Conservation (phyloP, 2,797 vertebrate species). For the Sternarchorhynchus goeldii region DNA sequence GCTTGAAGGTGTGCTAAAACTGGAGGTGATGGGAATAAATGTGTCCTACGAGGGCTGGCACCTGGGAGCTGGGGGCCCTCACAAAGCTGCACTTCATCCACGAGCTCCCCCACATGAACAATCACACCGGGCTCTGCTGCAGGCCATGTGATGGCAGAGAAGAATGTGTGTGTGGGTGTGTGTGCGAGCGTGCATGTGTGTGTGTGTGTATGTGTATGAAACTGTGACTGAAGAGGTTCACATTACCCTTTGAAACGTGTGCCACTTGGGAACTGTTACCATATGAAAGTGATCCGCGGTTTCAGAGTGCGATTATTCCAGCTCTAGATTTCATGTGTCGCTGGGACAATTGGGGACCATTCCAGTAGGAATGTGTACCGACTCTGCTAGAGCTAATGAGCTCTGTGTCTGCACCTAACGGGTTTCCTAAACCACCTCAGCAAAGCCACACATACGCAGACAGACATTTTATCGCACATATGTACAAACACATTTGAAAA, state of each 20-base stretch:
- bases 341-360: constrained; percentile 63
- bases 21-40: neutral
- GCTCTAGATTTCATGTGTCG: constrained; percentile 40
- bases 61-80: constrained; percentile 37
- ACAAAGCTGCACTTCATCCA: constrained; percentile 62
- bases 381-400: constrained; percentile 76
- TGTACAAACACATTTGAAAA: constrained; percentile 12
- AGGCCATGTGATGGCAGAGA: constrained; percentile 62
- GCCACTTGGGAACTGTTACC: constrained; percentile 71
- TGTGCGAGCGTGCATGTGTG: constrained; percentile 39
- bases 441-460: constrained; percentile 36
- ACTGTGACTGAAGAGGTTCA: constrained; percentile 60
- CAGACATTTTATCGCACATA: neutral
- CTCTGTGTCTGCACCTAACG: constrained; percentile 67
- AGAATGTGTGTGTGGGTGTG: constrained; percentile 58
- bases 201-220: constrained; percentile 59
- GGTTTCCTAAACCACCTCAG: constrained; percentile 59
- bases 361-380: constrained; percentile 66
- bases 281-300: constrained; percentile 68
- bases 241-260: constrained; percentile 65
- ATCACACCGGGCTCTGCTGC: constrained; percentile 59
- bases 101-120: constrained; percentile 64
- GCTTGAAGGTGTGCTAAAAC: neutral
- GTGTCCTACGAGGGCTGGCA: neutral
- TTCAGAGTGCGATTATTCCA: constrained; percentile 49